phyloP scores from a whole-genome alignment of 2,888 invertebrate genomes.

The Mythimna albipuncta region DNA sequence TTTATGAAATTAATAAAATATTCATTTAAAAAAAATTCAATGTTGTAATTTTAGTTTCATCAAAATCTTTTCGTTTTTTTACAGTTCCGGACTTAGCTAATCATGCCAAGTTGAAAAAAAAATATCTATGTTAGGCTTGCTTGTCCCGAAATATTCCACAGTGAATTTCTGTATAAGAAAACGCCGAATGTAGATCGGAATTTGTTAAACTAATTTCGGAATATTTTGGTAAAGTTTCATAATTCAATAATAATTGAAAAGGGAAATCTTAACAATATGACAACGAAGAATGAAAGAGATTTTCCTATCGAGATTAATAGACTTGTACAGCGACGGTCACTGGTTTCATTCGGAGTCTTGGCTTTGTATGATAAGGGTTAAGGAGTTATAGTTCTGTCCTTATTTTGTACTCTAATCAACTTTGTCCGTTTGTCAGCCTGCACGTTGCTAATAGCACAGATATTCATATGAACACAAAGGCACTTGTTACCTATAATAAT shows the following conservation, averaged over 20 bases:
- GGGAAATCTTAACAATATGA: slow-evolving; percentile 4
- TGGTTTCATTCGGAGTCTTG: slow-evolving; percentile 1
- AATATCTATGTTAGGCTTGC: not conserved
- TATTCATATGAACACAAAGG: slow-evolving; percentile 4
- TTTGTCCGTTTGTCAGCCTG: not conserved
- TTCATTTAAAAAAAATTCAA: too few species aligned
- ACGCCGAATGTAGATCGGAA: not conserved
- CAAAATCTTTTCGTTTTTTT: too few species aligned
- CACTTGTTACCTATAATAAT: slow-evolving; percentile 26
- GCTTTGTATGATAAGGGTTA: slow-evolving; percentile 11
- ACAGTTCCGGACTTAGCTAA: too few species aligned
- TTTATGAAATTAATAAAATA: too few species aligned
- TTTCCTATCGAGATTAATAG: slow-evolving; percentile 21
- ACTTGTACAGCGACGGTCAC: slow-evolving; percentile 8
- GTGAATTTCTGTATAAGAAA: not conserved
- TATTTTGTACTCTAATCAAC: not conserved
- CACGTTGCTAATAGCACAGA: not conserved
- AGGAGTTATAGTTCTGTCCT: slow-evolving; percentile 17
- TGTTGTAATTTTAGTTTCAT: too few species aligned
- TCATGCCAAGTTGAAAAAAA: too few species aligned
- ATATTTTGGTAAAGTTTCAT: slow-evolving; percentile 17
- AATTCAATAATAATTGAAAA: slow-evolving; percentile 6
- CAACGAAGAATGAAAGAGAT: slow-evolving; percentile 26
- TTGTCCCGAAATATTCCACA: not conserved
- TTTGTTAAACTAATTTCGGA: not conserved